Percentiles rank a stretch among this genome's conserved stretches.
Evolutionary conservation across 2,113 vertebrate genomes (phyloP).

Genomic region (Pandion haliaetus): DNA sequence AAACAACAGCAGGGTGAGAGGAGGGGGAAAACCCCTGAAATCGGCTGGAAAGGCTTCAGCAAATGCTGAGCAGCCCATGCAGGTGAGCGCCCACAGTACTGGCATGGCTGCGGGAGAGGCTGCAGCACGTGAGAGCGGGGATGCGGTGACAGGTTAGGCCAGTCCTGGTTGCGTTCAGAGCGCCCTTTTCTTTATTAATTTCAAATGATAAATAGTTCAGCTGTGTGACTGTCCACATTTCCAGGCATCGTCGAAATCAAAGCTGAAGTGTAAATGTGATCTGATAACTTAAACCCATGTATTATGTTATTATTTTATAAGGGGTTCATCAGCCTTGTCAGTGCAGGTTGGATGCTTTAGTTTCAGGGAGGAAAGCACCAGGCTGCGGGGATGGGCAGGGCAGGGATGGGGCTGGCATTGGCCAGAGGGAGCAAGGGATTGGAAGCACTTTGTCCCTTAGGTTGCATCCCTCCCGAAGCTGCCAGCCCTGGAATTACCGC

Average conservation of each 20-base stretch:
- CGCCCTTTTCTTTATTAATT: background rate
- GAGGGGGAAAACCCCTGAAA: background rate
- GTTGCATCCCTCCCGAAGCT: background rate
- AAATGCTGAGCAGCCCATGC: background rate
- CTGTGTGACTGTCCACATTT: background rate
- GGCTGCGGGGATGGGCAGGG: background rate
- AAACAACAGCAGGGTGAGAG: background rate
- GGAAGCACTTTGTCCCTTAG: background rate
- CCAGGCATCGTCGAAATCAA: background rate
- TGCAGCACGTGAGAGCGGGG: background rate
- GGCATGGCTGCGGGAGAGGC: background rate
- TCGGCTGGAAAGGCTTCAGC: background rate
- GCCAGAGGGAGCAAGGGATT: background rate
- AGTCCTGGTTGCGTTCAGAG: background rate
- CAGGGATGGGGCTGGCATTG: background rate
- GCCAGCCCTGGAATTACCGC: background rate
- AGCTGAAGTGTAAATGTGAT: background rate
- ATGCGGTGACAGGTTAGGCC: background rate
- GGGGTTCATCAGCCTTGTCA: background rate
- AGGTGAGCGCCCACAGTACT: too few relatives aligned
- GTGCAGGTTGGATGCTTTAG: background rate
- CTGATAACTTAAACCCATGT: background rate
- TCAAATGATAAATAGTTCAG: background rate
- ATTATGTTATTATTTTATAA: background rate
- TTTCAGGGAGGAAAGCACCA: background rate